Percentiles rank a stretch among this genome's conserved stretches.
Evolutionary conservation across 2,113 vertebrate species (phyloP).

Genomic region (Cheilinus undulatus): DNA sequence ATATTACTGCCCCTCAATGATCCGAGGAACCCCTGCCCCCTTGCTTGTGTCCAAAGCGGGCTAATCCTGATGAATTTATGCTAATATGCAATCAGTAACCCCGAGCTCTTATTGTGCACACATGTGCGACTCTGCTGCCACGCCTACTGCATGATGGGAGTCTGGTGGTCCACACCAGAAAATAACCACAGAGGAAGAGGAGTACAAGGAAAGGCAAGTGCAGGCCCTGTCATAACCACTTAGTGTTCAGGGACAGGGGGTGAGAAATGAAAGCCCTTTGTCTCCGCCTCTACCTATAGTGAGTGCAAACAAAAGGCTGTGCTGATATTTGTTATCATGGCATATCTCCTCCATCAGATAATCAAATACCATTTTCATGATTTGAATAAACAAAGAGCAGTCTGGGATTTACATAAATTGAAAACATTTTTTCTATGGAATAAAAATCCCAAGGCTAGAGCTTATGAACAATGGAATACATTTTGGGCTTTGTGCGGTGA

Average conservation of each 20-base stretch:
- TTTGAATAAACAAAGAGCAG: slow-evolving; percentile 50
- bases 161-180: slow-evolving; percentile 35
- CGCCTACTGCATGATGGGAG: slow-evolving; percentile 31
- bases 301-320: slow-evolving; percentile 60
- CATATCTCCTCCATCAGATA: slow-evolving; percentile 57
- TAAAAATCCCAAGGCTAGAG: neutral
- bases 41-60: slow-evolving; percentile 37
- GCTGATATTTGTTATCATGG: slow-evolving; percentile 24
- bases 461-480: slow-evolving; percentile 34
- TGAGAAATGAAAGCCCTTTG: slow-evolving; percentile 77
- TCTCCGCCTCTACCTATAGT: slow-evolving; percentile 66
- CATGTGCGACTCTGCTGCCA: slow-evolving; percentile 48
- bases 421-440: slow-evolving; percentile 5
- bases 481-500: slow-evolving; percentile 8
- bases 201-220: slow-evolving; percentile 55
- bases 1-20: slow-evolving; percentile 69
- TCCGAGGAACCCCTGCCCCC: slow-evolving; percentile 33
- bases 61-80: slow-evolving; percentile 80
- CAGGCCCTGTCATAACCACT: slow-evolving; percentile 69
- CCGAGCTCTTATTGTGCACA: slow-evolving; percentile 51
- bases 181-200: slow-evolving; percentile 49
- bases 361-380: slow-evolving; percentile 30
- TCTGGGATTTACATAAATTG: slow-evolving; percentile 57
- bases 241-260: slow-evolving; percentile 63
- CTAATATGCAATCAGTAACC: slow-evolving; percentile 72